Percentiles rank a stretch among this genome's conserved stretches.
Evolutionary conservation across 1,140 invertebrate genomes (phyloP).

Genomic region (Drosophila chauvacae): DNA sequence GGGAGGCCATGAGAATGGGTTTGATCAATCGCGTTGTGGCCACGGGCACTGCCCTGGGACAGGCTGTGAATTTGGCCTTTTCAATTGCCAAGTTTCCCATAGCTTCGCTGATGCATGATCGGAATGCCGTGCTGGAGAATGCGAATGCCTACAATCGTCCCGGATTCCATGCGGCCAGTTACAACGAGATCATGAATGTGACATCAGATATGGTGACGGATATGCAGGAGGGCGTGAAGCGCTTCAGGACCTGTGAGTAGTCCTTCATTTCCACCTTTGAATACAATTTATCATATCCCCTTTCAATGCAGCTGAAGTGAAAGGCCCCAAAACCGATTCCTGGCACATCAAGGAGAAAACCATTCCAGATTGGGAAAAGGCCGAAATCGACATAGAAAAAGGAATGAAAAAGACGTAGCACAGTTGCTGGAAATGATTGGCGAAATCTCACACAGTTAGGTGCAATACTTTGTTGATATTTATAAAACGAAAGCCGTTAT

Average conservation of each 20-base stretch:
- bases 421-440: neutral
- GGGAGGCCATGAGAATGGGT: conserved; percentile 92
- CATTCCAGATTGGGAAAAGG: conserved; percentile 86
- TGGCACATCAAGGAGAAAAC: conserved; percentile 86
- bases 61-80: conserved; percentile 91
- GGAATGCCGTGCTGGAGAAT: conserved; percentile 86
- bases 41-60: conserved; percentile 93
- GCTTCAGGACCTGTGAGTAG: conserved; percentile 87
- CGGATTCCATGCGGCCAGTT: conserved; percentile 86
- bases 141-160: conserved; percentile 87
- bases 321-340: conserved; percentile 91
- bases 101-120: conserved; percentile 90
- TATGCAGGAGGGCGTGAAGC: conserved; percentile 89
- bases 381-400: conserved; percentile 68
- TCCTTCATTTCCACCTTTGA: neutral
- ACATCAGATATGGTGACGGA: conserved; percentile 87
- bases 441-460: conserved; percentile 1
- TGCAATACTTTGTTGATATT: conserved; percentile 32
- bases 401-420: conserved; percentile 24
- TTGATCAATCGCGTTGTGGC: conserved; percentile 91
- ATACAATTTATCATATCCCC: neutral
- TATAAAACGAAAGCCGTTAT: conserved; percentile 63
- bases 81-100: conserved; percentile 92
- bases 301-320: conserved; percentile 86
- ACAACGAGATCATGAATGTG: conserved; percentile 89